Evolutionary conservation across 1,140 invertebrate species (phyloP), one percentile per base, ranked within the genome.

Genomic region (Drosophila murphyi): DNA sequence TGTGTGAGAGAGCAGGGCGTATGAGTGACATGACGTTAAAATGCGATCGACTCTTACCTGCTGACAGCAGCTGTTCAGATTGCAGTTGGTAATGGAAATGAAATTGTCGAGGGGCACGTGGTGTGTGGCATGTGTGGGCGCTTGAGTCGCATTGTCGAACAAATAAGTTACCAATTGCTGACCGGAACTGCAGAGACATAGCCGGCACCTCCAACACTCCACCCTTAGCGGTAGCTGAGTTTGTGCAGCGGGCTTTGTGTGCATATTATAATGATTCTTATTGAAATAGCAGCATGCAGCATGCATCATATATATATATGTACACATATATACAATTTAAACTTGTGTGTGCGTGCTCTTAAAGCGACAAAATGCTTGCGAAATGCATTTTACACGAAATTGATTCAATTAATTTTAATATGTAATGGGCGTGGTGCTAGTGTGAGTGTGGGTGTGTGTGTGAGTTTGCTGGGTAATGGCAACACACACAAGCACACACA

Each of bases 1-100:
- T 69, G 56, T 69, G 60, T 50, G 51, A 76, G 76, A 88, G 20
- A 20, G 20, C 80, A 72, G 60, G 80, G 80, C 80, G 83, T 87
- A 82, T 82, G 83, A 88, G 73, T 82, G 82, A 74, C 80, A 76
- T 75, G 78, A 67, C 81, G 60, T 69, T 85, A 77, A 69, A 85
- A 80, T 74, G 69, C 70, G 71, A 87, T 79, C 63, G 74, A 82
- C 56, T 55, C 56, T 61, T 69, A 12, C 3, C 74, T 87, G 71
- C 51, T 76, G 83, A 67, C 82, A 77, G 75, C 82, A 77, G 70
- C 76, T 76, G 83, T 69, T 71, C 56, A 64, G 29, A 39, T 60
- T 54, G 43, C 48, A 80, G 82, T 88, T 87, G 69, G 57, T 12
- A 39, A 55, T 54, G 43, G 43, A 80, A 88, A 87, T 87, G 69